Evolutionary conservation across 2,888 invertebrate species (phyloP).

Genomic region (Nomada flava): DNA sequence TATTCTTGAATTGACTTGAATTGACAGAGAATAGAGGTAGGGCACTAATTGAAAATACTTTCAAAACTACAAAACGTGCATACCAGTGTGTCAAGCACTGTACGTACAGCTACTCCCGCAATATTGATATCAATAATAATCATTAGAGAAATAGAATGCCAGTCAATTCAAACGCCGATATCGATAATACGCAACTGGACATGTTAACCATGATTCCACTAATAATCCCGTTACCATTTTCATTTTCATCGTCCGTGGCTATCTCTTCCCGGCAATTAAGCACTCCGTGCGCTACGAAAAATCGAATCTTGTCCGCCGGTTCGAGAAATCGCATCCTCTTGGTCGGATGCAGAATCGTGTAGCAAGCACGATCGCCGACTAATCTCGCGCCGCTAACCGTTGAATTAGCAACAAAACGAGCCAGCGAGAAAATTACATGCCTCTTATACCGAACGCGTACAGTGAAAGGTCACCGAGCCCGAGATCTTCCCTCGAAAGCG

Average conservation of each 20-base stretch:
- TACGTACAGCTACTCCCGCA: too few relatives aligned
- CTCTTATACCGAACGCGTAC: conserved; percentile 50
- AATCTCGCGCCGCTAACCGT: conserved; percentile 65
- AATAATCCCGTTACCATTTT: not conserved
- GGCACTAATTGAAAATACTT: too few relatives aligned
- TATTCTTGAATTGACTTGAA: too few relatives aligned
- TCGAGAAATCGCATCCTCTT: conserved; percentile 63
- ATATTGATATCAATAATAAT: too few relatives aligned
- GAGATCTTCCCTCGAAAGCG: conserved; percentile 62
- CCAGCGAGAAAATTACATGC: conserved; percentile 66
- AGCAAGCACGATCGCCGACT: conserved; percentile 56
- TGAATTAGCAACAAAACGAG: conserved; percentile 69
- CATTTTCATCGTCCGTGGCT: not conserved
- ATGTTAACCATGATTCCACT: too few relatives aligned
- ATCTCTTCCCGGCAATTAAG: conserved; percentile 45
- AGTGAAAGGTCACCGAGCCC: conserved; percentile 64
- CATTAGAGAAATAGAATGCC: not conserved
- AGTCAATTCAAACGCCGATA: not conserved
- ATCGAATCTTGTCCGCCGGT: conserved; percentile 45
- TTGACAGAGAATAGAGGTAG: too few relatives aligned
- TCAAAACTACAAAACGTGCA: too few relatives aligned
- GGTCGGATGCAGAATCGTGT: conserved; percentile 22
- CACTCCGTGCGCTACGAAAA: conserved; percentile 37
- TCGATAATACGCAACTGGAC: not conserved
- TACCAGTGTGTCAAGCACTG: too few relatives aligned